These are phyloP conservation scores for Euphonia xanthogaster DNA, from an alignment of 2,797 vertebrate genomes.

Conservation along the genomic window DNA sequence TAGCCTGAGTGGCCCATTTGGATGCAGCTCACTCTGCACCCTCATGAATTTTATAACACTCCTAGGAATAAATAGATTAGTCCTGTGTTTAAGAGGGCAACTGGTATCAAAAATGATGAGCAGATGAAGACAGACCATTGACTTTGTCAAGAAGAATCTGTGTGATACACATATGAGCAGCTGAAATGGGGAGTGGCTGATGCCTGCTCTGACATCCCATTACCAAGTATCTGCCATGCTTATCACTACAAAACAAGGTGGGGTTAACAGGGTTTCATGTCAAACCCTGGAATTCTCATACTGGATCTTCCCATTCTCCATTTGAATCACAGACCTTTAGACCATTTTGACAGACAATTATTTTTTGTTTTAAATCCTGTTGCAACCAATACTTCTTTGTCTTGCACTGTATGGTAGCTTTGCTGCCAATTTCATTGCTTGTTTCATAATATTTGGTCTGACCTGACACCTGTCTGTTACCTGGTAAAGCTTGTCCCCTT, in stretches of 20 bases:
- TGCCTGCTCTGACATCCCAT: background rate
- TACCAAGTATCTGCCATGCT: background rate
- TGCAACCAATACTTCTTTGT: background rate
- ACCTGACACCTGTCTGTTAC: background rate
- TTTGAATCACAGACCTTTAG: background rate
- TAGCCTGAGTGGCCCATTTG: background rate
- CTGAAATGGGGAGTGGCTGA: background rate
- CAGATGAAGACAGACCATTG: background rate
- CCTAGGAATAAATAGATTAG: constrained; percentile 15
- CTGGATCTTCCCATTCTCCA: background rate
- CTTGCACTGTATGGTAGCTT: background rate
- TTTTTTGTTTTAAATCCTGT: background rate
- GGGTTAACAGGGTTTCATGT: background rate
- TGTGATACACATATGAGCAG: background rate
- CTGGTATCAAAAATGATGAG: background rate
- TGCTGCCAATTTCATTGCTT: background rate
- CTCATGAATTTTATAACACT: background rate
- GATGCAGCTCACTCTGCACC: background rate
- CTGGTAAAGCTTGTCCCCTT: background rate
- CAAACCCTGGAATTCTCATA: background rate
- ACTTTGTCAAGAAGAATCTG: background rate
- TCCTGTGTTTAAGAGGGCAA: background rate
- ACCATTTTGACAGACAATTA: background rate
- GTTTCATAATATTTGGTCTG: background rate
- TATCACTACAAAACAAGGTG: accelerated